Evolutionary conservation across 2,797 vertebrate species (phyloP).

Genomic region (Lepilemur septentrionalis): DNA sequence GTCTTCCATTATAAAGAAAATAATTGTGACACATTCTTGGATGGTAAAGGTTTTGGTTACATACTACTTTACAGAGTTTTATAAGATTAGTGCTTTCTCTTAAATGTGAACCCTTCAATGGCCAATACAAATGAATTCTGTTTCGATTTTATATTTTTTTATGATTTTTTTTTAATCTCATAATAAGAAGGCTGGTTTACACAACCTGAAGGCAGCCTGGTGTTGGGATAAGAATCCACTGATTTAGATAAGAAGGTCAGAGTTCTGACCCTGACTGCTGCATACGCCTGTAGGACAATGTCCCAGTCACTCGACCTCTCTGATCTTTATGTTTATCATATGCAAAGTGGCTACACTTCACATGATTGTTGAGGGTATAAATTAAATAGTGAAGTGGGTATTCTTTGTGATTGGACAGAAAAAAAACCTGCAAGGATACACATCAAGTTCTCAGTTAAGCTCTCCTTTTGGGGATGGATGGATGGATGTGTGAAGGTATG

Average conservation of each 20-base stretch:
- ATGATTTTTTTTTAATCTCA: background rate
- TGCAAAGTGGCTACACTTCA: background rate
- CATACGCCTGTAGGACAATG: background rate
- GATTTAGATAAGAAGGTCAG: background rate
- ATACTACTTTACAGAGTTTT: background rate
- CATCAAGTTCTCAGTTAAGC: background rate
- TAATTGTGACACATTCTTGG: constrained; percentile 38
- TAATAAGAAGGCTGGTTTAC: background rate
- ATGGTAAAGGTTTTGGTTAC: background rate
- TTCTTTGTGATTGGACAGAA: background rate
- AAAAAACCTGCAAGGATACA: background rate
- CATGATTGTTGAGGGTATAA: background rate
- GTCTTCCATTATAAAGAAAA: constrained; percentile 42
- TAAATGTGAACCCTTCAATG: background rate
- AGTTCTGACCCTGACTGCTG: background rate
- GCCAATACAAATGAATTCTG: background rate
- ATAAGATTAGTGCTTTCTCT: background rate
- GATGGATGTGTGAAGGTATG: rapidly evolving
- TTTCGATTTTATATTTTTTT: constrained; percentile 12
- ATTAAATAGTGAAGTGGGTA: background rate
- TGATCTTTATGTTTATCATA: background rate
- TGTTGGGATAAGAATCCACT: background rate
- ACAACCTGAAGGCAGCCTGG: background rate
- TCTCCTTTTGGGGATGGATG: background rate
- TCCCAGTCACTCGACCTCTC: too few species aligned